phyloP scores from a whole-genome alignment of 2,797 vertebrate genomes.

The Galaxias olidus region DNA sequence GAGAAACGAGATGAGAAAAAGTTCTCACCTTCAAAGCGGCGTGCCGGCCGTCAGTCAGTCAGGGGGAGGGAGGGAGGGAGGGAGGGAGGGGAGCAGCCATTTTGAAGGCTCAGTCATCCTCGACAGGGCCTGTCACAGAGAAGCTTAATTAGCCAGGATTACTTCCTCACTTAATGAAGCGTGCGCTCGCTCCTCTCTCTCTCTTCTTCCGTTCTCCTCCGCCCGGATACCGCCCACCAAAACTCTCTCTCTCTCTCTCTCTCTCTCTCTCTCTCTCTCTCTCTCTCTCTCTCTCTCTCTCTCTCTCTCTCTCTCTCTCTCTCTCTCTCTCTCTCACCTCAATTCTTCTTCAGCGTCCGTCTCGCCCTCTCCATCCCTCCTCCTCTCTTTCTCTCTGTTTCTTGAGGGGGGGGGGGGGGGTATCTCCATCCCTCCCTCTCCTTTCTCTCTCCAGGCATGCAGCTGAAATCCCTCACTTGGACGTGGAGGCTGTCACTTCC shows the following conservation, averaged over 20 bases:
- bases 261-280: slow-evolving; percentile 59
- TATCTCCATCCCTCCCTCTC: slow-evolving; percentile 9
- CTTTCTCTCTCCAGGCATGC: slow-evolving; percentile 34
- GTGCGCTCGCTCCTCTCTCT: slow-evolving; percentile 44
- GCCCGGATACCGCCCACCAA: slow-evolving; percentile 53
- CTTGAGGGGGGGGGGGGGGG: too few relatives aligned
- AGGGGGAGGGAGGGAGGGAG: slow-evolving; percentile 6
- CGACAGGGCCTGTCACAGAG: slow-evolving; percentile 80
- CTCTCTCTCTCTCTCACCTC: slow-evolving; percentile 27
- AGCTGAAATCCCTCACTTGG: slow-evolving; percentile 52
- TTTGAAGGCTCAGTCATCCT: slow-evolving; percentile 81
- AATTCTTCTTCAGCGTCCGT: slow-evolving; percentile 4
- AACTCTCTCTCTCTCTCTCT: slow-evolving; percentile 58
- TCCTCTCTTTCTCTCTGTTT: not conserved
- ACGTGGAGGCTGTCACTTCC: slow-evolving; percentile 51
- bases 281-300: slow-evolving; percentile 18
- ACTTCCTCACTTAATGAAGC: slow-evolving; percentile 81
- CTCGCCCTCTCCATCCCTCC: slow-evolving; percentile 38
- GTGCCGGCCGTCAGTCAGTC: slow-evolving; percentile 72
- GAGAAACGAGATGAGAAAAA: too few relatives aligned
- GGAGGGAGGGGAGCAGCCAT: slow-evolving; percentile 68
- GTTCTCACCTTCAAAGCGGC: slow-evolving; percentile 75
- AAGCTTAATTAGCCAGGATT: slow-evolving; percentile 82
- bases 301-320: not conserved
- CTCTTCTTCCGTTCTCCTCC: slow-evolving; percentile 73